Conservation (phyloP, 2,797 vertebrate species). For the Orestias chungarensis region DNA sequence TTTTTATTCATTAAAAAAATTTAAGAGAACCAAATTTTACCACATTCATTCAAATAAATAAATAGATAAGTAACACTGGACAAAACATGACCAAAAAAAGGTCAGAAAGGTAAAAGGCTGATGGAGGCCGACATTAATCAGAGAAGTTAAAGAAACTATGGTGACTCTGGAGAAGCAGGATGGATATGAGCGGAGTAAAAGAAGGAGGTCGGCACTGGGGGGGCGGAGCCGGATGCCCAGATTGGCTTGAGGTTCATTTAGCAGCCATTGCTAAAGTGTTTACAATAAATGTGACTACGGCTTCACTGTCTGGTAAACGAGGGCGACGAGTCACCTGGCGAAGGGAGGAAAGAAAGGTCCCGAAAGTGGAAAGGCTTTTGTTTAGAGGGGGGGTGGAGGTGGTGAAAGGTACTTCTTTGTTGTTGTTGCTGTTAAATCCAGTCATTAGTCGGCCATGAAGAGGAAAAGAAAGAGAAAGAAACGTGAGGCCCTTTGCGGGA, state of each 20-base stretch:
- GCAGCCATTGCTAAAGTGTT: conserved; percentile 75
- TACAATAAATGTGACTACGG: conserved; percentile 81
- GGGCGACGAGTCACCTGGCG: conserved; percentile 90
- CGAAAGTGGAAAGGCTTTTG: conserved; percentile 89
- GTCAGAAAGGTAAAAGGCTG: background rate
- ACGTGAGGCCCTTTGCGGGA: conserved; percentile 87
- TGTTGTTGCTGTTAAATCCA: conserved; percentile 79
- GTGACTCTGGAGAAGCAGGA: too few relatives aligned
- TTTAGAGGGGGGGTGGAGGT: conserved; percentile 66
- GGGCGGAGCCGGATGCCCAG: conserved; percentile 7
- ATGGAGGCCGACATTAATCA: background rate
- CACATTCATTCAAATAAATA: too few relatives aligned
- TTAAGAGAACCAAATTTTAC: too few relatives aligned
- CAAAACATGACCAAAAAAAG: background rate
- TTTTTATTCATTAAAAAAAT: too few relatives aligned
- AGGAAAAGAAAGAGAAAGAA: conserved; percentile 48
- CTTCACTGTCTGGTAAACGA: conserved; percentile 80
- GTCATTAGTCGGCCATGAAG: conserved; percentile 87
- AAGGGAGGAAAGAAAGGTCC: conserved; percentile 80
- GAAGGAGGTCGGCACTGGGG: conserved; percentile 1
- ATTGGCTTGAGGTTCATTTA: conserved; percentile 61
- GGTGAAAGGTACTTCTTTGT: conserved; percentile 60
- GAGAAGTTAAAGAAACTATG: background rate
- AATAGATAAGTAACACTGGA: background rate
- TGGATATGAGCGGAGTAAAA: too few relatives aligned